Evolutionary conservation across 2,888 invertebrate genomes (phyloP).

Genomic region (Operophtera brumata): DNA sequence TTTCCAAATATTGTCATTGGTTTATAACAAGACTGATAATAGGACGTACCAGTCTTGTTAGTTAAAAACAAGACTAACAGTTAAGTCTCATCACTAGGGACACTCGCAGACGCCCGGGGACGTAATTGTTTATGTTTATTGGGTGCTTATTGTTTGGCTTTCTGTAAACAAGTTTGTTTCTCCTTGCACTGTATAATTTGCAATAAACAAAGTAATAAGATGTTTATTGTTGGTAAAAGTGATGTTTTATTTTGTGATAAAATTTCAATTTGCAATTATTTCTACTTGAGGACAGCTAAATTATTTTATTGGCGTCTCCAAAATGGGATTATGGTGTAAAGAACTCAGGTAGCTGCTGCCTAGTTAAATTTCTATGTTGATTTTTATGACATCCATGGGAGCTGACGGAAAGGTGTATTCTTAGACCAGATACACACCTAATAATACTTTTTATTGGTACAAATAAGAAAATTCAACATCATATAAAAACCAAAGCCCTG

Average conservation of each 20-base stretch:
- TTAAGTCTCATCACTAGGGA: slow-evolving; percentile 40
- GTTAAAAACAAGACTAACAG: background rate
- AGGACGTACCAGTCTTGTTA: no score
- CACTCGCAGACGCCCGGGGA: slow-evolving; percentile 53
- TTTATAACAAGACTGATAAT: no score
- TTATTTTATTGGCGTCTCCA: background rate
- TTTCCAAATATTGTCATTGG: no score
- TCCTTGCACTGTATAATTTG: slow-evolving; percentile 50
- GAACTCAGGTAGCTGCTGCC: no score
- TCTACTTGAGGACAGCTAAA: background rate
- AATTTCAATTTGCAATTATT: slow-evolving; percentile 24
- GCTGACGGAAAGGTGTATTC: no score
- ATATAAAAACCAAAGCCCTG: no score
- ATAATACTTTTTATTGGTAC: no score
- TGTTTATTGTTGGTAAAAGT: slow-evolving; percentile 36
- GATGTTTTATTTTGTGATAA: slow-evolving; percentile 33
- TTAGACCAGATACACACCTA: no score
- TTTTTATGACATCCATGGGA: no score
- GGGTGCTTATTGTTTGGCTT: slow-evolving; percentile 64
- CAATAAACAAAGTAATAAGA: slow-evolving; percentile 48
- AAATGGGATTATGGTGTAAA: no score
- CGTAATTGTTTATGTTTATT: slow-evolving; percentile 72
- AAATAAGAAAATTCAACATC: no score
- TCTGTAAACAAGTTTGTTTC: slow-evolving; percentile 61
- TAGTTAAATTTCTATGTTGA: no score